Percentiles rank a stretch among this genome's conserved stretches.
phyloP scores from a whole-genome alignment of 1,140 invertebrate genomes.

The Ips nitidus region DNA sequence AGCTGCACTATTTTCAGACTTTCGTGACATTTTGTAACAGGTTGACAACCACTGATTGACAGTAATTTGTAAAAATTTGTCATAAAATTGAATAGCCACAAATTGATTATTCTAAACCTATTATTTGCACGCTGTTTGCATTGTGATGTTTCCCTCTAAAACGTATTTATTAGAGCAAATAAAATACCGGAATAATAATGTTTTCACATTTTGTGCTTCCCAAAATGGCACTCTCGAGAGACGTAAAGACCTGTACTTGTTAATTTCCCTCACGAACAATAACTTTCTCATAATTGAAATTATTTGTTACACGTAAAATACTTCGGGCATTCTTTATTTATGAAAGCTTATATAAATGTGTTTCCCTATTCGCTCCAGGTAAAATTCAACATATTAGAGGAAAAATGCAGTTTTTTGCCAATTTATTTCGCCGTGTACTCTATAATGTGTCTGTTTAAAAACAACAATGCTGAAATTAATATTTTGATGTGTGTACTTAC shows the following conservation, averaged over 20 bases:
- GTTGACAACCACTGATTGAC: not conserved
- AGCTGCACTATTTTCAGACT: conserved; percentile 17
- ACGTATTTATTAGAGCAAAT: not conserved
- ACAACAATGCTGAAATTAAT: no score
- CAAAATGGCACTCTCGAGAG: conserved; percentile 21
- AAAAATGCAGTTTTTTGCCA: no score
- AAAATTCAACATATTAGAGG: no score
- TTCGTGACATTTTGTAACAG: conserved; percentile 16
- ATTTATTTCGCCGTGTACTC: no score
- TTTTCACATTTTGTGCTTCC: no score
- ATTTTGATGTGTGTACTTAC: no score
- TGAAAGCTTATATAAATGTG: no score
- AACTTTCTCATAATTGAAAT: conserved; percentile 39
- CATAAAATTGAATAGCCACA: not conserved
- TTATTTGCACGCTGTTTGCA: no score
- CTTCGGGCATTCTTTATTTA: no score
- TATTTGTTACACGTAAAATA: conserved; percentile 19
- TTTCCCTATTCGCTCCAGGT: no score
- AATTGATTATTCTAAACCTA: no score
- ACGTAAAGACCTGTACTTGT: conserved; percentile 22
- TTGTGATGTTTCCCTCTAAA: not conserved
- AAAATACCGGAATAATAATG: conserved; percentile 3
- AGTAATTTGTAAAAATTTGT: not conserved
- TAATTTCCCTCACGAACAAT: conserved; percentile 40
- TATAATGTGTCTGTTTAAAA: no score